Conservation (phyloP, 2,888 invertebrate species). For the Tridacna crocea region DNA sequence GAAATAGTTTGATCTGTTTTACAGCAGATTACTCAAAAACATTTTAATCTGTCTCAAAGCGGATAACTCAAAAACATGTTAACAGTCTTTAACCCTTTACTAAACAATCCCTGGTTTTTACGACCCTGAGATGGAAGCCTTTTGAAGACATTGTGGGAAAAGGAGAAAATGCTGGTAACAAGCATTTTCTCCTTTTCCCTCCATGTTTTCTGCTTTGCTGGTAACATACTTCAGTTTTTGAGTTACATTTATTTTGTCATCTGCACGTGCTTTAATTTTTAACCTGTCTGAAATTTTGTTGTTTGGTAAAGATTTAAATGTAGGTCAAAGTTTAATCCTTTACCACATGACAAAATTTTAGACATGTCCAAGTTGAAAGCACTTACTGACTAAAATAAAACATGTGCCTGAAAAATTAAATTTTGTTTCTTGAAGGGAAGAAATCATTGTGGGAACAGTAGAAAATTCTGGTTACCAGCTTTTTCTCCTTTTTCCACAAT, state of each 20-base stretch:
- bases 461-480: no score
- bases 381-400: no score
- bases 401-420: no score
- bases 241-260: not conserved
- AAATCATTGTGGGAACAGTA: no score
- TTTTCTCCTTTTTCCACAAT: no score
- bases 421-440: no score
- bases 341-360: not conserved
- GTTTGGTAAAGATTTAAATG: not conserved
- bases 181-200: not conserved
- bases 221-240: not conserved
- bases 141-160: no score
- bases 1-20: no score
- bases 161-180: not conserved
- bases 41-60: no score
- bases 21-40: no score
- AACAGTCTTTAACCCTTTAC: not conserved
- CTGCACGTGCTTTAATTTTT: not conserved
- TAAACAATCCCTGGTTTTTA: not conserved
- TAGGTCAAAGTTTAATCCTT: no score
- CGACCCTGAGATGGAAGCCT: not conserved
- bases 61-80: not conserved
- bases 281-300: not conserved
- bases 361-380: no score
- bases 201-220: not conserved